phyloP scores from a whole-genome alignment of 2,113 vertebrate genomes.

The Notothenia rossii region DNA sequence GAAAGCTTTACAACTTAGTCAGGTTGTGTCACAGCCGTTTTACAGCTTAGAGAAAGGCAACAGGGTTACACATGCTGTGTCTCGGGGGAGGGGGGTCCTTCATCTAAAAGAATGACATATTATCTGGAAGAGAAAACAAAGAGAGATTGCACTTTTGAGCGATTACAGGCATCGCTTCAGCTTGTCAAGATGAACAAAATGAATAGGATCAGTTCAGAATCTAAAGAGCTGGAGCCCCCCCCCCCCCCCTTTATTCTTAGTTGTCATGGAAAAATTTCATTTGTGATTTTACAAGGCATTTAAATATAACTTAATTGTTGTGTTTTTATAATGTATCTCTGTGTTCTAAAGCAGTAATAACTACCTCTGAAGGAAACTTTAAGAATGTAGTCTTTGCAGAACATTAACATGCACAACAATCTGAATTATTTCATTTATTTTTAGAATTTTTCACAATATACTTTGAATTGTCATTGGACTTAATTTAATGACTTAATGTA shows the following conservation, averaged over 20 bases:
- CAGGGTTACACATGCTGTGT: constrained; percentile 73
- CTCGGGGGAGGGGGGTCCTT: constrained; percentile 64
- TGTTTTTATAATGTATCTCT: no score
- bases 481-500: no score
- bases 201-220: not conserved
- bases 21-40: constrained; percentile 63
- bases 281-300: not conserved
- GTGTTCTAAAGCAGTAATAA: no score
- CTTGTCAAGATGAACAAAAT: constrained; percentile 45
- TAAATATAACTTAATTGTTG: no score
- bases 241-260: no score
- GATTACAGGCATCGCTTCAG: constrained; percentile 51
- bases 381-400: no score
- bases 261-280: not conserved
- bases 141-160: constrained; percentile 72
- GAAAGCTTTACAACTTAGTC: constrained; percentile 72
- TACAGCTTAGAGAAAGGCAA: constrained; percentile 74
- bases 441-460: no score
- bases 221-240: no score
- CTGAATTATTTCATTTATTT: no score
- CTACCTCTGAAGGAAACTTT: no score
- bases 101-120: constrained; percentile 86
- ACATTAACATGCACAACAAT: no score
- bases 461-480: no score
- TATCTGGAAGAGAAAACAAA: constrained; percentile 84